Evolutionary conservation across 2,113 vertebrate genomes (phyloP), one percentile per base, ranked within the genome.

Genomic region (Crypturellus undulatus): DNA sequence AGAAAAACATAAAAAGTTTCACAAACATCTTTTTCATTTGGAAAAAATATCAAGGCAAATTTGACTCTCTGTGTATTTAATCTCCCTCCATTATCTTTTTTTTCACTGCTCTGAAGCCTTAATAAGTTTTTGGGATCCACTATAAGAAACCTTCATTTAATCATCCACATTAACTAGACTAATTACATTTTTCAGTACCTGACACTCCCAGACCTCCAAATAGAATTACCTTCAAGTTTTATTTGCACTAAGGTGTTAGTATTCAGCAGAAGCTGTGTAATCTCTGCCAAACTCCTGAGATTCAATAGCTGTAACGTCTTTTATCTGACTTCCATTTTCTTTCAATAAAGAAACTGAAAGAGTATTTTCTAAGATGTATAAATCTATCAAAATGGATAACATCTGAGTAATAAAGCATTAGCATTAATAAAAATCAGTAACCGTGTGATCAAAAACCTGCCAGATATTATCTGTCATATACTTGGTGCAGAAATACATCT

Each of bases 271-370:
- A 36, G 84, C 25, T 85, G 43, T 72, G 84, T 47, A 84, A 92
- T 97, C 96, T 97, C 96, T 97, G 84, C 54, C 67, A 84, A 87
- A 88, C 90, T 84, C 76, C 68, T 36, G 85, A 94, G 93, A 87
- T 94, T 83, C 10, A 0, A 90, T 73, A 92, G 90, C 51, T 84
- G 16, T 89, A 79, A 89, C 82, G 90, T 88, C 95, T 97, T 97
- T 97, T 96, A 97, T 95, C 96, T 97, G 94, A 96, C 93, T 97
- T 97, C 85, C 52, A 94, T 89, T 96, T 97, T 97, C 80, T 96
- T 96, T 95, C 94, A 96, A 80, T 95, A 97, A 96, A 82, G 84
- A 95, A 96, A 84, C 45, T 30, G 54, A 96, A 92, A 42, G 43
- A 38, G 20, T 79, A 72, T 96, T 97, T 97, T 93, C 88, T 91